These are phyloP conservation scores for Atta colombica DNA, from an alignment of 1,140 invertebrate species.

Conservation along the genomic window DNA sequence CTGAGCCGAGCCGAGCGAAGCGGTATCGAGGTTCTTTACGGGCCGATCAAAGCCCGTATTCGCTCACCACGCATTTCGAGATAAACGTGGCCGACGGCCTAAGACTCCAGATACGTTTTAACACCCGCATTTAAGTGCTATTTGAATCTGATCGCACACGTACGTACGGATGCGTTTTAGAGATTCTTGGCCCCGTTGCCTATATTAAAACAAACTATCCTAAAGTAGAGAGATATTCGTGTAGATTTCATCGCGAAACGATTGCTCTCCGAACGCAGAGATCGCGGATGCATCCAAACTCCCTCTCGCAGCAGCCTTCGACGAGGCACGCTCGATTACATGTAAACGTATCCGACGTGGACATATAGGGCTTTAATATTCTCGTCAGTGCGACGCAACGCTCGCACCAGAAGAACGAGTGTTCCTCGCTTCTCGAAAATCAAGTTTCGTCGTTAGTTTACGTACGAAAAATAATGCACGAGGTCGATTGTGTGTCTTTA, in stretches of 20 bases:
- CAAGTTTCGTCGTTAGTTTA: not conserved
- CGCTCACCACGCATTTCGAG: conserved; percentile 31
- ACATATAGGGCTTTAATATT: conserved; percentile 7
- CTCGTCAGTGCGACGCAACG: not conserved
- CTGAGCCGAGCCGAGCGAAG: conserved; percentile 14
- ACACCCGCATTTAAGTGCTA: conserved; percentile 35
- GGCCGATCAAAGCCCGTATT: conserved; percentile 45
- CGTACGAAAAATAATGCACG: not conserved
- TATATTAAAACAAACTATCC: not conserved
- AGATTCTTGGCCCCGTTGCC: not conserved
- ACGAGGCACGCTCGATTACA: not conserved
- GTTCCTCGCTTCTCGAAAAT: not conserved
- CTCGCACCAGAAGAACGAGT: not conserved
- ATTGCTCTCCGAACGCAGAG: not conserved
- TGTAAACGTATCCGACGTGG: not conserved
- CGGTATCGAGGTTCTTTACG: conserved; percentile 23
- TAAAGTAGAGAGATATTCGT: not conserved
- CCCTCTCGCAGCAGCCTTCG: not conserved
- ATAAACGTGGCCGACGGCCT: conserved; percentile 34
- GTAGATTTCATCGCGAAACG: not conserved
- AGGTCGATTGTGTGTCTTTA: not conserved
- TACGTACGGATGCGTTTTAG: not conserved
- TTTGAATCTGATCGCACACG: not conserved
- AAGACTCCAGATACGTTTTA: conserved; percentile 28
- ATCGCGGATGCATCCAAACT: conserved; percentile 4